Conservation (phyloP, 2,113 vertebrate species). For the Dicaeum eximium region DNA sequence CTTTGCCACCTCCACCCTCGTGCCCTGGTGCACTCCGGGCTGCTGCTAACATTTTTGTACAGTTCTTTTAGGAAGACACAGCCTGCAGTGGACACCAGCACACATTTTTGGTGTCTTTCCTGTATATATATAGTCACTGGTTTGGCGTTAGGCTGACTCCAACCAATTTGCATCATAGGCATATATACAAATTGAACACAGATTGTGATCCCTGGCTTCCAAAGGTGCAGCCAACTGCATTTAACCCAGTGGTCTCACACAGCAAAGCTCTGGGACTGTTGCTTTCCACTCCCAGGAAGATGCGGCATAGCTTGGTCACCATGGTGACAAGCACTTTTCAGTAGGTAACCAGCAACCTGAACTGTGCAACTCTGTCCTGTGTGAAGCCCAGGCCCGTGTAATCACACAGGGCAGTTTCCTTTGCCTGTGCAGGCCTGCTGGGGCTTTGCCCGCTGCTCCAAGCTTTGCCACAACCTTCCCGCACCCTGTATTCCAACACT, state of each 20-base stretch:
- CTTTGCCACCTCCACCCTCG: not conserved
- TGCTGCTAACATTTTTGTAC: not conserved
- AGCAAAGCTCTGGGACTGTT: not conserved
- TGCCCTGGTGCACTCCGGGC: not conserved
- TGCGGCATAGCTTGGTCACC: constrained; percentile 3
- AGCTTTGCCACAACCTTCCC: not conserved
- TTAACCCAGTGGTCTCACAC: not conserved
- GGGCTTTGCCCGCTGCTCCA: not conserved
- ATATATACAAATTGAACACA: not conserved
- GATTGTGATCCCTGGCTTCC: not conserved
- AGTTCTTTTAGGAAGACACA: not conserved
- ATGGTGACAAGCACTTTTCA: not conserved
- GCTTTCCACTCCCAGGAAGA: not conserved
- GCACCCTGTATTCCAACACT: not conserved
- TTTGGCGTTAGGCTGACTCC: not conserved
- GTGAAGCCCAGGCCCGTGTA: not conserved
- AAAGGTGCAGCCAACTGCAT: not conserved
- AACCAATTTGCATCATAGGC: not conserved
- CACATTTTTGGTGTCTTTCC: not conserved
- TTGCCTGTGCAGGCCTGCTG: not conserved
- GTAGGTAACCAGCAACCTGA: not conserved
- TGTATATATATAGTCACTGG: not conserved
- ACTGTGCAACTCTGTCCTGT: not conserved
- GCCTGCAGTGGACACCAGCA: not conserved
- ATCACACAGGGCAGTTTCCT: not conserved